These are phyloP conservation scores for Embidobia sp. DNA, from an alignment of 2,888 invertebrate genomes.

Conservation along the genomic window DNA sequence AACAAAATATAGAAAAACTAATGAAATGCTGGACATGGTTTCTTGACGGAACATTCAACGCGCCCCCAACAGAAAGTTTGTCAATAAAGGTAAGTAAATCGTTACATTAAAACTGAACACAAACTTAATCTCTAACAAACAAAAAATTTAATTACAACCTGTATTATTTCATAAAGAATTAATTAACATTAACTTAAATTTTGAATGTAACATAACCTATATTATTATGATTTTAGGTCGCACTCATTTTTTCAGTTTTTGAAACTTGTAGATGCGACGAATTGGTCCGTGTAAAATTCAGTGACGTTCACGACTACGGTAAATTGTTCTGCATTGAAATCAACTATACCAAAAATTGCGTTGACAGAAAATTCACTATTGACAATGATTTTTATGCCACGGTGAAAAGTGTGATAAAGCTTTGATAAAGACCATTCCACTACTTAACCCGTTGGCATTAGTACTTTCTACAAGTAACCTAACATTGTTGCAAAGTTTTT, in stretches of 20 bases:
- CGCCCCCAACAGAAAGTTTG: too few species aligned
- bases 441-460: slow-evolving; percentile 15
- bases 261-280: slow-evolving; percentile 10
- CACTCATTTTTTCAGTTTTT: slow-evolving; percentile 6
- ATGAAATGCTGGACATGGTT: too few species aligned
- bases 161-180: too few species aligned
- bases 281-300: background rate
- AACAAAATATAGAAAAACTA: too few species aligned
- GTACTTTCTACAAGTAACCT: slow-evolving; percentile 13
- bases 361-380: slow-evolving; percentile 7
- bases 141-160: too few species aligned
- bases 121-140: too few species aligned
- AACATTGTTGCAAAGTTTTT: slow-evolving; percentile 1
- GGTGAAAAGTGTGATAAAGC: slow-evolving; percentile 3
- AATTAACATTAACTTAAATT: slow-evolving; percentile 13
- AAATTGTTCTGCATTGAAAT: slow-evolving; percentile 13
- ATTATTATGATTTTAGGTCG: slow-evolving; percentile 12
- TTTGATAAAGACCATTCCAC: background rate
- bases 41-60: too few species aligned
- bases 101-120: too few species aligned
- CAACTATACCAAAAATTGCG: slow-evolving; percentile 18
- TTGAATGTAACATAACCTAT: slow-evolving; percentile 10
- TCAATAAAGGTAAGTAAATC: slow-evolving; percentile 15
- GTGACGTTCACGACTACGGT: slow-evolving; percentile 13
- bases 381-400: background rate